Conservation (phyloP, 2,888 invertebrate genomes). For the Auanema freiburgensis region DNA sequence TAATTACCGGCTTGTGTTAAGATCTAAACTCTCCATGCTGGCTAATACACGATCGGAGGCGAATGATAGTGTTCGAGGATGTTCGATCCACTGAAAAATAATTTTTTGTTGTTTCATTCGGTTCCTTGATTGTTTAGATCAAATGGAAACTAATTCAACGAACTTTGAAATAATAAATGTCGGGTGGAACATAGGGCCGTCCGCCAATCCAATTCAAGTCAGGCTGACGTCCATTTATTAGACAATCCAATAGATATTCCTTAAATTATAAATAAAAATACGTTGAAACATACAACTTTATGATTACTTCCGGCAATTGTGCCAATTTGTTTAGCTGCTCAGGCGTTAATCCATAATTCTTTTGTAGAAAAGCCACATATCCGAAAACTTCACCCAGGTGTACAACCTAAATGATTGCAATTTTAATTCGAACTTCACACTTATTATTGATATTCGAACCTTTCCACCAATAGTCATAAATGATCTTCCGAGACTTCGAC, state of each 20-base stretch:
- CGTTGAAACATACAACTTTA: not conserved
- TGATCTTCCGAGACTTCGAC: slow-evolving; percentile 60
- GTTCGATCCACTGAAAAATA: slow-evolving; percentile 61
- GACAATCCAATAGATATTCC: slow-evolving; percentile 64
- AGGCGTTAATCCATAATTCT: slow-evolving; percentile 64
- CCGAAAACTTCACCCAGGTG: slow-evolving; percentile 64
- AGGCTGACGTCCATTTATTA: slow-evolving; percentile 63
- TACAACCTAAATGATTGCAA: slow-evolving; percentile 45
- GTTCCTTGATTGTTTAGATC: too few species aligned
- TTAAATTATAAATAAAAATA: slow-evolving; percentile 14
- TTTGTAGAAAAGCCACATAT: slow-evolving; percentile 64
- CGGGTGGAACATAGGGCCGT: slow-evolving; percentile 62
- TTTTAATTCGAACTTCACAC: too few species aligned
- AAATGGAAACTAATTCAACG: too few species aligned
- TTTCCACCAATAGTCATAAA: slow-evolving; percentile 64
- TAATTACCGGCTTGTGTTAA: slow-evolving; percentile 52
- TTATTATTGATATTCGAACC: slow-evolving; percentile 17
- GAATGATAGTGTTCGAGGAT: slow-evolving; percentile 63
- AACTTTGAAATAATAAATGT: slow-evolving; percentile 63
- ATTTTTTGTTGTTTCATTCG: too few species aligned
- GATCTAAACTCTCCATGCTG: slow-evolving; percentile 63
- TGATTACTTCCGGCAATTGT: slow-evolving; percentile 58
- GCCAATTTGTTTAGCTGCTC: slow-evolving; percentile 64
- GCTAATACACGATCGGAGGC: slow-evolving; percentile 62
- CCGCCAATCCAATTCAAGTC: slow-evolving; percentile 63